Evolutionary conservation across 2,888 invertebrate species (phyloP).

Genomic region (Prosopocoilus inquinatus): DNA sequence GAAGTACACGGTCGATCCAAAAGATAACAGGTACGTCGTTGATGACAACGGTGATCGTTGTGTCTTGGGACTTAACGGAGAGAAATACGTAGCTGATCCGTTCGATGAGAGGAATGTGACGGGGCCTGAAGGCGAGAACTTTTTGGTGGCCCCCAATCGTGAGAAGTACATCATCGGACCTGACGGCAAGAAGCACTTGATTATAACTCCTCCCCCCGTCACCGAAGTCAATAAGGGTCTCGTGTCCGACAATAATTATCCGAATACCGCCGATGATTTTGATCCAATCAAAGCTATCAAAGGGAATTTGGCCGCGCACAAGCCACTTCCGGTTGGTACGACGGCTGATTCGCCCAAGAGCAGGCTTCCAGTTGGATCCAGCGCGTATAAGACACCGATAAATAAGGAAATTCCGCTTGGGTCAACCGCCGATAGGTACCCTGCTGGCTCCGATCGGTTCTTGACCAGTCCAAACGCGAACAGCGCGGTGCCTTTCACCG

Average conservation of each 20-base stretch:
- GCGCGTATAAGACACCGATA: neutral
- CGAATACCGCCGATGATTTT: conserved; percentile 3
- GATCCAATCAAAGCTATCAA: conserved; percentile 7
- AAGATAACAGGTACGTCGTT: conserved; percentile 13
- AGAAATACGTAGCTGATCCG: conserved; percentile 12
- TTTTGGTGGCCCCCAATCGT: conserved; percentile 13
- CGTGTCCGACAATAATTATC: neutral
- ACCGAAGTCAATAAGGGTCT: neutral
- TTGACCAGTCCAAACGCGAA: neutral
- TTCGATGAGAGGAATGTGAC: conserved; percentile 12
- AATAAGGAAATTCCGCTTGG: neutral
- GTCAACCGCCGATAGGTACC: neutral
- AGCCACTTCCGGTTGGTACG: neutral
- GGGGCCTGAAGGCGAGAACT: conserved; percentile 8
- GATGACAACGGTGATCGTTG: conserved; percentile 9
- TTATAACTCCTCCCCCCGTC: conserved; percentile 5
- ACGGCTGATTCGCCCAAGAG: conserved; percentile 8
- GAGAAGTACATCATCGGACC: conserved; percentile 13
- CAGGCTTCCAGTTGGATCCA: conserved; percentile 11
- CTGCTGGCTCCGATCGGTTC: neutral
- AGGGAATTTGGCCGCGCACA: neutral
- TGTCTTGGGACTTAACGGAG: conserved; percentile 14
- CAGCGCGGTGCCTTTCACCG: neutral
- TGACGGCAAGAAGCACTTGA: conserved; percentile 7
- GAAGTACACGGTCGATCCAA: conserved; percentile 12